Conservation (phyloP, 2,797 vertebrate species). For the Hozukius guyotensis region DNA sequence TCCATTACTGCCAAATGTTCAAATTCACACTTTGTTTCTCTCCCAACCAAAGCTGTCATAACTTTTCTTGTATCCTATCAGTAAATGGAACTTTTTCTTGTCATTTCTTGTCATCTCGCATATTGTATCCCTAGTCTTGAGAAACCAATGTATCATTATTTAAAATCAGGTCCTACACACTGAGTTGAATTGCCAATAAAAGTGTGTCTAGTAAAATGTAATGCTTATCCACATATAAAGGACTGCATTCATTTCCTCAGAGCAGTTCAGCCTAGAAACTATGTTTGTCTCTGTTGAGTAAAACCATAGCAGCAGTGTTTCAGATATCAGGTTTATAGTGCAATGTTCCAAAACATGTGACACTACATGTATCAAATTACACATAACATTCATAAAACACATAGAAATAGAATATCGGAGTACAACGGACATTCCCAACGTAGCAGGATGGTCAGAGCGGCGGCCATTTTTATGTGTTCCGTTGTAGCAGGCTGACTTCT, state of each 20-base stretch:
- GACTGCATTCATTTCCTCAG: background rate
- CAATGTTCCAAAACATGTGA: background rate
- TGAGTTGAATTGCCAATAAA: background rate
- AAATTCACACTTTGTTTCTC: constrained; percentile 3
- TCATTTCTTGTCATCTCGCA: background rate
- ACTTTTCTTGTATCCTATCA: constrained; percentile 8
- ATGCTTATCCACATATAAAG: background rate
- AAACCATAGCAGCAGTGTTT: background rate
- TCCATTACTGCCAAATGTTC: background rate
- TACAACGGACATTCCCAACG: too few relatives aligned
- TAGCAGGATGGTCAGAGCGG: too few relatives aligned
- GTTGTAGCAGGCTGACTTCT: too few relatives aligned
- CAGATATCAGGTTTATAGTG: background rate
- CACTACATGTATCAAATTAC: background rate
- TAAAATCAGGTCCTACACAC: background rate
- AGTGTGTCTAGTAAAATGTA: background rate
- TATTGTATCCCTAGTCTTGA: background rate
- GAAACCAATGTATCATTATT: background rate
- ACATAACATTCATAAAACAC: too few relatives aligned
- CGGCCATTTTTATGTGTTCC: too few relatives aligned
- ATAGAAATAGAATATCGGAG: too few relatives aligned
- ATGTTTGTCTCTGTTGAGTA: background rate
- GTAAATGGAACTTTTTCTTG: background rate
- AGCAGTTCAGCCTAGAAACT: background rate
- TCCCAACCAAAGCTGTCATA: constrained; percentile 9